A percentile compares a stretch with the other conserved stretches of the same genome.
Conservation (phyloP, 53 echinoderm and acorn worm species). For the Apostichopus leukothele region DNA sequence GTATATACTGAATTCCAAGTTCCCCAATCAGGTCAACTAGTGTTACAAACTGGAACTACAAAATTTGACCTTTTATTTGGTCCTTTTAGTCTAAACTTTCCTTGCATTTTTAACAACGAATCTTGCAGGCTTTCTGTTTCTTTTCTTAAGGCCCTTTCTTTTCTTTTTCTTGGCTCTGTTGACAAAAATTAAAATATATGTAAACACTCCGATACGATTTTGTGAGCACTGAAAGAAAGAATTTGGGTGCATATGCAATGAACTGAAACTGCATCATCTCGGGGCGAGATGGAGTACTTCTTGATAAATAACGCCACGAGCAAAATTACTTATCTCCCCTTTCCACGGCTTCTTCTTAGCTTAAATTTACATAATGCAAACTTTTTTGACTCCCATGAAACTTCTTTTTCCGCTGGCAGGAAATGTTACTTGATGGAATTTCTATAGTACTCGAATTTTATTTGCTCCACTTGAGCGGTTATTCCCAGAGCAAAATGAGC, state of each 20-base stretch:
- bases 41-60: no score
- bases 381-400: slow-evolving; percentile 40
- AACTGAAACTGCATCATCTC: no score
- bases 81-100: no score
- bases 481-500: slow-evolving; percentile 34
- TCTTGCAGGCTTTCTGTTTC: background rate
- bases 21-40: no score
- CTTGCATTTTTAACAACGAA: no score
- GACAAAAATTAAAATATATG: background rate
- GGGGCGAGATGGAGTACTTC: slow-evolving; percentile 2
- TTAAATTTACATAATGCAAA: slow-evolving; percentile 35
- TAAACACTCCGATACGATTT: background rate
- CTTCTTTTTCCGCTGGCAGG: slow-evolving; percentile 33
- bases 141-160: background rate
- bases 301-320: slow-evolving; percentile 4
- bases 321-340: slow-evolving; percentile 18
- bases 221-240: background rate
- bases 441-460: slow-evolving; percentile 43
- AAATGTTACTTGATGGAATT: slow-evolving; percentile 48
- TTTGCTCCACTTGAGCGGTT: slow-evolving; percentile 43
- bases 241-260: slow-evolving; percentile 24
- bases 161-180: background rate
- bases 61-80: no score
- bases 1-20: no score
- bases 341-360: slow-evolving; percentile 13